Percentiles rank a stretch among this genome's conserved stretches.
Conservation (phyloP, 2,888 invertebrate species). For the Steinernema hermaphroditum region DNA sequence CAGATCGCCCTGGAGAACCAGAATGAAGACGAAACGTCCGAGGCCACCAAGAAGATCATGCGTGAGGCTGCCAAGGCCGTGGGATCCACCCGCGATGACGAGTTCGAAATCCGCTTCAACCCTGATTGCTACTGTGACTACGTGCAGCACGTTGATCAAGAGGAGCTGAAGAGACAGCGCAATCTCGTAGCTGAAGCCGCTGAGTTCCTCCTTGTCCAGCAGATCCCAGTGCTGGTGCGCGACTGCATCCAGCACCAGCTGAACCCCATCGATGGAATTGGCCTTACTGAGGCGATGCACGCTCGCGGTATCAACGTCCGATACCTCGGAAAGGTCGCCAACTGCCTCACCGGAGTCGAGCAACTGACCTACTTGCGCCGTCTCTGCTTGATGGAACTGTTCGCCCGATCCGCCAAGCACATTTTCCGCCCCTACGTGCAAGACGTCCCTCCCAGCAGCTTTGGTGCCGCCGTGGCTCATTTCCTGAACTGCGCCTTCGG, state of each 20-base stretch:
- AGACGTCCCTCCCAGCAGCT: slow-evolving; percentile 33
- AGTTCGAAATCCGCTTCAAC: slow-evolving; percentile 95
- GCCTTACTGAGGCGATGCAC: slow-evolving; percentile 88
- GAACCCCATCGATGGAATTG: slow-evolving; percentile 91
- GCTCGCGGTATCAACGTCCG: slow-evolving; percentile 91
- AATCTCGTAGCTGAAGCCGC: slow-evolving; percentile 91
- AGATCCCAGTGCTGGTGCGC: slow-evolving; percentile 79
- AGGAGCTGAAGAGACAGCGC: slow-evolving; percentile 74
- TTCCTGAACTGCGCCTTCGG: slow-evolving; percentile 93
- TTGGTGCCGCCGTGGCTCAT: slow-evolving; percentile 85
- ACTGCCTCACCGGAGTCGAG: slow-evolving; percentile 78
- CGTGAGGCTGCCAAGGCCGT: slow-evolving; percentile 83
- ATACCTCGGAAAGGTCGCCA: slow-evolving; percentile 89
- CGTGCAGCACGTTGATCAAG: slow-evolving; percentile 76
- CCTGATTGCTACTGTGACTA: slow-evolving; percentile 96
- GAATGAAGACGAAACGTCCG: neutral
- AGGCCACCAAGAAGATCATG: neutral
- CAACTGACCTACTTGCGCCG: slow-evolving; percentile 76
- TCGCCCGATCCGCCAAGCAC: slow-evolving; percentile 88
- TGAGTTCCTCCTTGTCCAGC: slow-evolving; percentile 86
- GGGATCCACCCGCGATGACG: slow-evolving; percentile 89
- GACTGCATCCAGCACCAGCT: slow-evolving; percentile 79
- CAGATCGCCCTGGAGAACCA: neutral
- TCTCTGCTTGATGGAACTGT: slow-evolving; percentile 76
- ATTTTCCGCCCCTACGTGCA: slow-evolving; percentile 76